Evolutionary conservation across 2,888 invertebrate genomes (phyloP).

Genomic region (Trichogramma evanescens): DNA sequence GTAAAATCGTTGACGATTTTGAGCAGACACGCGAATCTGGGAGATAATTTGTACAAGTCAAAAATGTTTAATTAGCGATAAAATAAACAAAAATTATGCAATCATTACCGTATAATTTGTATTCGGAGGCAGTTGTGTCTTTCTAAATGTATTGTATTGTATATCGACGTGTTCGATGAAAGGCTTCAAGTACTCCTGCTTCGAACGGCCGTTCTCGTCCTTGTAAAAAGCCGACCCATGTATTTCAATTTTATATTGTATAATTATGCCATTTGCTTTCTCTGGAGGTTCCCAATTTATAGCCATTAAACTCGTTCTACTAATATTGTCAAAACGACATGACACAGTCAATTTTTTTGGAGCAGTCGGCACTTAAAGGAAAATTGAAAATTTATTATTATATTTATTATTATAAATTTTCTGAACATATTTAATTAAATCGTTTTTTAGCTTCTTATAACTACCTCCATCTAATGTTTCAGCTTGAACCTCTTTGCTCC

Average conservation of each 20-base stretch:
- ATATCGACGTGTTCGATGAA: slow-evolving; percentile 55
- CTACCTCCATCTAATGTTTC: slow-evolving; percentile 71
- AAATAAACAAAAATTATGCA: neutral
- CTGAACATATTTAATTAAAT: neutral
- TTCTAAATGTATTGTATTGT: slow-evolving; percentile 32
- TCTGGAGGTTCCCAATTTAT: slow-evolving; percentile 69
- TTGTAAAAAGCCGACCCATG: slow-evolving; percentile 50
- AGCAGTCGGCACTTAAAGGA: slow-evolving; percentile 56
- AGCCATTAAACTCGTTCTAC: slow-evolving; percentile 56
- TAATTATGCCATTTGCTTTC: slow-evolving; percentile 71
- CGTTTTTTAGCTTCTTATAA: neutral
- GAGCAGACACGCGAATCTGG: slow-evolving; percentile 57
- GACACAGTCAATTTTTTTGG: slow-evolving; percentile 62
- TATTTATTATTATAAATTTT: too few relatives aligned
- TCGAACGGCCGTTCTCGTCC: slow-evolving; percentile 48
- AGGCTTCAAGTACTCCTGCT: slow-evolving; percentile 54
- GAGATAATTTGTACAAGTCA: slow-evolving; percentile 4
- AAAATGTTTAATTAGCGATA: slow-evolving; percentile 1
- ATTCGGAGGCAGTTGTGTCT: slow-evolving; percentile 67
- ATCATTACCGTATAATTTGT: slow-evolving; percentile 68
- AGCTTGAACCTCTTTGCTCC: slow-evolving; percentile 71
- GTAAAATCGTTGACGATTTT: slow-evolving; percentile 67
- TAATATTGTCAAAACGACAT: slow-evolving; percentile 61
- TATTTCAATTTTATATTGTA: slow-evolving; percentile 64
- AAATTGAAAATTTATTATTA: neutral